A percentile compares a stretch with the other conserved stretches of the same genome.
Conservation (phyloP, 2,888 invertebrate genomes). For the Pilophorus perplexus region DNA sequence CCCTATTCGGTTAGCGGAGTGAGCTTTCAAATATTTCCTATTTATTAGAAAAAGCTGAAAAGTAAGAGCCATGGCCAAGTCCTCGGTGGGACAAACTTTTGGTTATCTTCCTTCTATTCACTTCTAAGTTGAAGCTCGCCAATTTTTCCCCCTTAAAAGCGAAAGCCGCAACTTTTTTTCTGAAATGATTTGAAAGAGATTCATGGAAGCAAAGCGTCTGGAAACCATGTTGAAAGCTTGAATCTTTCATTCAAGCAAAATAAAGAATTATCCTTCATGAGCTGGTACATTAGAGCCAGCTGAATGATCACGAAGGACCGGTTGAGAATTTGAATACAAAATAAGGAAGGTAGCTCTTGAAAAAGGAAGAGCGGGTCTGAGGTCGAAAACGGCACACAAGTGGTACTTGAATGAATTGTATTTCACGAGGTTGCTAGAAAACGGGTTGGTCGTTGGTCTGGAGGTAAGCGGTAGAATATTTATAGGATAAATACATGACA, state of each 20-base stretch:
- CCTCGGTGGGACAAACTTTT: too few species aligned
- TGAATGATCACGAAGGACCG: slow-evolving; percentile 28
- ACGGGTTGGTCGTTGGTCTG: slow-evolving; percentile 9
- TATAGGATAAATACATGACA: slow-evolving; percentile 43
- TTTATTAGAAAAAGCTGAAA: too few species aligned
- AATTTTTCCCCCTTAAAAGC: too few species aligned
- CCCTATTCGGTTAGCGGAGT: too few species aligned
- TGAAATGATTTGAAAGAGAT: too few species aligned
- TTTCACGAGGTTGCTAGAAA: slow-evolving; percentile 28
- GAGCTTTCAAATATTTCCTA: too few species aligned
- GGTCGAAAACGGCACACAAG: slow-evolving; percentile 17
- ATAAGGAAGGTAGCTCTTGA: not conserved
- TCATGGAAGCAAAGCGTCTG: too few species aligned
- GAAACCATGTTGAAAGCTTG: slow-evolving; percentile 7
- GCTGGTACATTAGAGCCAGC: slow-evolving; percentile 26
- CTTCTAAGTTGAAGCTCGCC: too few species aligned
- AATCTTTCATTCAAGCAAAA: slow-evolving; percentile 23
- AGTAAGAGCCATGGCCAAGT: too few species aligned
- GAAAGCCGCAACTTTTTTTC: too few species aligned
- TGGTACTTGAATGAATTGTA: slow-evolving; percentile 34
- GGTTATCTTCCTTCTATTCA: too few species aligned
- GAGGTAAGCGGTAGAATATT: slow-evolving; percentile 38
- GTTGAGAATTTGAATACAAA: slow-evolving; percentile 35
- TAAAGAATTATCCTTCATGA: slow-evolving; percentile 19
- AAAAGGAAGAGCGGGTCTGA: not conserved